phyloP scores from a whole-genome alignment of 2,797 vertebrate species.

The Sebastes vulpes region DNA sequence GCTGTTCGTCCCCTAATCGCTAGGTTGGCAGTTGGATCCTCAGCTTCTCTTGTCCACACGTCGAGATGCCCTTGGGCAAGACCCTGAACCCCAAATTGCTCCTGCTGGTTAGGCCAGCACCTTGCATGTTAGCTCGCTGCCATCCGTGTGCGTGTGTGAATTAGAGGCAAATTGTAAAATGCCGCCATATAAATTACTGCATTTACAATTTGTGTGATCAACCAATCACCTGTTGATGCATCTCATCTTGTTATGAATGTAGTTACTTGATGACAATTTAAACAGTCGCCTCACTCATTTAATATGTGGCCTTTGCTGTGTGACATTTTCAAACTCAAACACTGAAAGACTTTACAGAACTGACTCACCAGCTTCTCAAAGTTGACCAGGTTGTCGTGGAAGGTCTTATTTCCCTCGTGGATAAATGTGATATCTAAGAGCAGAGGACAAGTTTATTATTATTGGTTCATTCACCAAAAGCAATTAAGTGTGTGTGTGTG shows the following conservation, averaged over 20 bases:
- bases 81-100: background rate
- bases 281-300: background rate
- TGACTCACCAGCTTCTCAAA: constrained; percentile 95
- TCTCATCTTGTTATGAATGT: background rate
- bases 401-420: constrained; percentile 99
- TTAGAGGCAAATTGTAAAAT: background rate
- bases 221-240: background rate
- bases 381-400: constrained; percentile 98
- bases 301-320: background rate
- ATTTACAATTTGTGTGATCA: background rate
- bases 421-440: constrained; percentile 96
- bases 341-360: background rate
- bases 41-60: background rate
- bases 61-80: background rate
- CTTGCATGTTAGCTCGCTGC: background rate
- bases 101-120: background rate
- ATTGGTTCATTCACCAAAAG: background rate
- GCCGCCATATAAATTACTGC: background rate
- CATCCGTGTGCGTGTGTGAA: background rate
- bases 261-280: background rate
- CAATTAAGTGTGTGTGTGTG: background rate
- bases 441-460: background rate
- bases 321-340: background rate
- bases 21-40: background rate
- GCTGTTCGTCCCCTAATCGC: background rate